Base-by-base conservation (phyloP, 2,113 vertebrate species). In the Ictalurus punctatus region DNA sequence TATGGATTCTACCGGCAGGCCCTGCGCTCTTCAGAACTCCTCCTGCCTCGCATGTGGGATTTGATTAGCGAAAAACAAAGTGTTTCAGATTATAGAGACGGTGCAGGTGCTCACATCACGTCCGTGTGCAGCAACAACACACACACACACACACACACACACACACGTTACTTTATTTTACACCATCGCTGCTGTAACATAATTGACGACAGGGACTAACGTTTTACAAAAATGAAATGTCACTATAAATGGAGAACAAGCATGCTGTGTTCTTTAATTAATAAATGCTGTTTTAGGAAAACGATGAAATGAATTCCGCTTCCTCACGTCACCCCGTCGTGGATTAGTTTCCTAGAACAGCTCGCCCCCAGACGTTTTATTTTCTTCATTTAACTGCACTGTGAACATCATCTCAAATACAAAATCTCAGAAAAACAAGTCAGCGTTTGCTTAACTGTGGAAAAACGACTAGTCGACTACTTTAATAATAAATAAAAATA, bases 1-100 rank as follows among this genome's bases (percentile, higher is more conserved):
- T 91, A 92, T 91, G 86, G 93, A 90, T 82, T n/a, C 91, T 93
- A 91, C 93, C 19, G 19, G 93, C 91, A 87, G 91, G 21, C 6
- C 59, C 1, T 21, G 23, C 61, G 2, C 61, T 65, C 61, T 10
- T 10, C 61, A 65, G 10, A 4, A 65, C 9, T 27, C 61, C 71
- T 48, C 90, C 89, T 89, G 63, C 65, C 89, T 86, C 74, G 84
- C 83, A 44, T 74, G 65, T 86, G 61, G 71, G 83, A 83, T 90
- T 86, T 71, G 81, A 71, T 48, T 88, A 89, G 80, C 34, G 83
- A 34, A 69, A 84, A 89, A 73, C 44, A 76, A 80, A 87, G n/a
- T 81, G 56, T 82, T 63, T 61, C 73, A 59, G 65, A 71, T 87
- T 90, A 78, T 82, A 58, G 74, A 25, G 71, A 9, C 81, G 71